Evolutionary conservation across 2,888 invertebrate species (phyloP).

Genomic region (Coelopa pilipes): DNA sequence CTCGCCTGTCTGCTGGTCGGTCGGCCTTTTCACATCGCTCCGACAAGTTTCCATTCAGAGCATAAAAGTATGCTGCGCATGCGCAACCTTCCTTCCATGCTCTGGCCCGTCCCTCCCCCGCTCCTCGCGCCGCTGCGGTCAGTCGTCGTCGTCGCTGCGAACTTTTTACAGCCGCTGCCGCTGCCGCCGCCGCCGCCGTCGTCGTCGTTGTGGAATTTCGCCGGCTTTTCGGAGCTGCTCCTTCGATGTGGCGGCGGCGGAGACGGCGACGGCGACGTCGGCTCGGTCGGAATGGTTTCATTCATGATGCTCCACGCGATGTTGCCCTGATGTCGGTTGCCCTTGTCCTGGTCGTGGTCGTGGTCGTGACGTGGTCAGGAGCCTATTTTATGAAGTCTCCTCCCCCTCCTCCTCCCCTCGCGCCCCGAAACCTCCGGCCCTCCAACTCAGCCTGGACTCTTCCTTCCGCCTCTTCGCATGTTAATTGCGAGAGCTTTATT

Average conservation of each 20-base stretch:
- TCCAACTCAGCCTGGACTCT: no score
- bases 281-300: constrained; percentile 17
- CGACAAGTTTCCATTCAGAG: constrained; percentile 31
- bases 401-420: neutral
- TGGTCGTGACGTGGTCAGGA: neutral
- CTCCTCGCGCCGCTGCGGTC: no score
- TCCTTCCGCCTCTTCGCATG: neutral
- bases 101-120: no score
- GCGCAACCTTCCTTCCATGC: neutral
- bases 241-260: neutral
- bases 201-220: constrained; percentile 3
- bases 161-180: constrained; percentile 22
- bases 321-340: constrained; percentile 12
- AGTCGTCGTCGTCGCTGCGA: neutral
- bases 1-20: neutral
- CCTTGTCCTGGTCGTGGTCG: no score
- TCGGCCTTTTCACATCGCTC: constrained; percentile 12
- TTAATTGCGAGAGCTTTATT: constrained; percentile 21
- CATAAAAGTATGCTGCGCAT: constrained; percentile 29
- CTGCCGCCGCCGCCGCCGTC: neutral
- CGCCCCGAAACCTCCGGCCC: no score
- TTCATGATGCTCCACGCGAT: constrained; percentile 11
- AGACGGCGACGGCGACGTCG: no score
- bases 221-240: neutral
- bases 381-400: constrained; percentile 7